These are phyloP conservation scores for Camelus bactrianus DNA, from an alignment of 2,113 vertebrate species.

Conservation along the genomic window DNA sequence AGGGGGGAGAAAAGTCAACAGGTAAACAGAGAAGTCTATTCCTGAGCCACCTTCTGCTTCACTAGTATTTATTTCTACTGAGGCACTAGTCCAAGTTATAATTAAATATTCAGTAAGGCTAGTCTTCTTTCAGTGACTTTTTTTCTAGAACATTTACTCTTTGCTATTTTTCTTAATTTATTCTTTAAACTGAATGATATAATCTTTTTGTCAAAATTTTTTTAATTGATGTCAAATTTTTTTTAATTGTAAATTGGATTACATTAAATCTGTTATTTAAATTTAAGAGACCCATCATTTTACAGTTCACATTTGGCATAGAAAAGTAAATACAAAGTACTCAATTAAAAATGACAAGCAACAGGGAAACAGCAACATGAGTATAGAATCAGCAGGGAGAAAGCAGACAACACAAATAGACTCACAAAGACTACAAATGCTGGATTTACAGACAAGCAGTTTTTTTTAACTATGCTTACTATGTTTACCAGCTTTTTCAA, in stretches of 20 bases:
- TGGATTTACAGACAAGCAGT: neutral
- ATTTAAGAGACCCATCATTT: neutral
- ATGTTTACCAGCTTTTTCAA: too few relatives aligned
- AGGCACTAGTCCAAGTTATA: neutral
- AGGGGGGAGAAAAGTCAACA: too few relatives aligned
- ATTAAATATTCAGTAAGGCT: neutral
- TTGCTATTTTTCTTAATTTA: neutral
- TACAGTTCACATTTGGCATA: neutral
- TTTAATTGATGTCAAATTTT: too few relatives aligned
- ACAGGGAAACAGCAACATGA: neutral
- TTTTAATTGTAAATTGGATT: neutral
- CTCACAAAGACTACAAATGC: neutral
- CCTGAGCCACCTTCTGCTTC: neutral
- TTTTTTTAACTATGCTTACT: neutral
- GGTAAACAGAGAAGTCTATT: neutral
- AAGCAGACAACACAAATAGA: neutral
- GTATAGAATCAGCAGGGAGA: neutral
- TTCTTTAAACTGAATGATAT: neutral
- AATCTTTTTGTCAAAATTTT: neutral
- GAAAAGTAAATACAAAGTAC: neutral
- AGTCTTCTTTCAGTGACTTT: neutral
- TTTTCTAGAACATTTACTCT: neutral
- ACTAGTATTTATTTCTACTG: neutral
- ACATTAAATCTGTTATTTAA: neutral
- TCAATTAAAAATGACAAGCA: neutral